A percentile compares a stretch with the other conserved stretches of the same genome.
These are phyloP conservation scores for Tachycineta bicolor DNA, from an alignment of 2,113 vertebrate species.

Conservation along the genomic window DNA sequence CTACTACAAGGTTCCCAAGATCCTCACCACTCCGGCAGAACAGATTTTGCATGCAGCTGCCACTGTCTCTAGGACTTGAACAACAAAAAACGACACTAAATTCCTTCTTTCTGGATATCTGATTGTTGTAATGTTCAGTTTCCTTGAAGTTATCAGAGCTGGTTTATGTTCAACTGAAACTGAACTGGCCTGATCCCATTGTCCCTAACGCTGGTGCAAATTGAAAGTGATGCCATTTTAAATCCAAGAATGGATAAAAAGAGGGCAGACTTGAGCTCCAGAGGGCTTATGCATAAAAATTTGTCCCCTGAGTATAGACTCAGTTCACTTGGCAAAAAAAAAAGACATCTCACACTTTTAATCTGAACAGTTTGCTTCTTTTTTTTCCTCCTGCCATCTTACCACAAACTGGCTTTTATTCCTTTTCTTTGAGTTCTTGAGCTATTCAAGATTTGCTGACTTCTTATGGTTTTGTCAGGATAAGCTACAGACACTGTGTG, in stretches of 20 bases:
- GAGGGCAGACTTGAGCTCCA: not conserved
- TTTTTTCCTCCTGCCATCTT: not conserved
- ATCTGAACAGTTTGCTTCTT: not conserved
- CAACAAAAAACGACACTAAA: not conserved
- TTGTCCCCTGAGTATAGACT: not conserved
- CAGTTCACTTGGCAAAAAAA: not conserved
- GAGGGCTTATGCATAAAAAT: not conserved
- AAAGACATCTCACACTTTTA: not conserved
- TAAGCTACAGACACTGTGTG: not conserved
- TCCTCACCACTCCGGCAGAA: not conserved
- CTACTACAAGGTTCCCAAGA: not conserved
- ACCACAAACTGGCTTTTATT: not conserved
- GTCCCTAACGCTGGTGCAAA: not conserved
- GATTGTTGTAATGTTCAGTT: conserved; percentile 32
- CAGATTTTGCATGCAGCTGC: not conserved
- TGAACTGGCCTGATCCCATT: not conserved
- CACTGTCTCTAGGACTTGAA: not conserved
- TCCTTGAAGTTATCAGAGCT: conserved; percentile 28
- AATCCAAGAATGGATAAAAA: not conserved
- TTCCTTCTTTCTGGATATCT: conserved; percentile 19
- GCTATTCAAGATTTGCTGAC: not conserved
- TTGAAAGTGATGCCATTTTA: not conserved
- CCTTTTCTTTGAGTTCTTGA: not conserved
- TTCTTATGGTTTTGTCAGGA: not conserved
- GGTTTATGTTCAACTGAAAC: conserved; percentile 54